A percentile compares a stretch with the other conserved stretches of the same genome.
These are phyloP conservation scores for Chromobotia macracanthus DNA, from an alignment of 2,797 vertebrate species.

Conservation along the genomic window DNA sequence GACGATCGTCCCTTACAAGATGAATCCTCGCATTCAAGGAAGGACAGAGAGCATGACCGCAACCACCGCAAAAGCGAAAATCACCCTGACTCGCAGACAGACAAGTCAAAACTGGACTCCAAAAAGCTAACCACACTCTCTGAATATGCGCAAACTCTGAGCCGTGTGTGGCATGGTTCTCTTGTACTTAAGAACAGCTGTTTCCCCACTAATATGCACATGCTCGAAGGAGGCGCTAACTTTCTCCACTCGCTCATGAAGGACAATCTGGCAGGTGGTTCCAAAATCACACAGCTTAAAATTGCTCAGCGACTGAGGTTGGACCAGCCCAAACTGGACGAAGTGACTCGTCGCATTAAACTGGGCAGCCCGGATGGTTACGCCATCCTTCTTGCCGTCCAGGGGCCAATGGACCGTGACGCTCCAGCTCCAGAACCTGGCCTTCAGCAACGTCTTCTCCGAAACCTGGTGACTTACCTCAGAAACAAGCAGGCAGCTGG, in stretches of 20 bases:
- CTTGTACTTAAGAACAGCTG: constrained; percentile 98
- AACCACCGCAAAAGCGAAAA: constrained; percentile 80
- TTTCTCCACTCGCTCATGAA: constrained; percentile 86
- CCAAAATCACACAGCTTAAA: constrained; percentile 89
- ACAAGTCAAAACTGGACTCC: constrained; percentile 65
- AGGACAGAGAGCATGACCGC: constrained; percentile 72
- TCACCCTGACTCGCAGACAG: constrained; percentile 40
- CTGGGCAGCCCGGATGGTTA: constrained; percentile 90
- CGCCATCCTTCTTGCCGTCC: constrained; percentile 90
- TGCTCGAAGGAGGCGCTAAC: constrained; percentile 89
- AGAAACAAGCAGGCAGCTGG: constrained; percentile 98
- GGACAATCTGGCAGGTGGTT: constrained; percentile 76
- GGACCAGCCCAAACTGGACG: constrained; percentile 95
- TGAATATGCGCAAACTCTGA: constrained; percentile 87
- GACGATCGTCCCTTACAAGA: constrained; percentile 73
- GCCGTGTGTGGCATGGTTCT: constrained; percentile 90
- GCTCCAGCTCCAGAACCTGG: constrained; percentile 83
- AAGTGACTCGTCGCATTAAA: constrained; percentile 92
- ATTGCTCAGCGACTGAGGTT: constrained; percentile 95
- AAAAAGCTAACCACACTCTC: constrained; percentile 80
- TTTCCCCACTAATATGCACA: constrained; percentile 93
- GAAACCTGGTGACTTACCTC: constrained; percentile 98
- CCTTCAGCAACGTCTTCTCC: constrained; percentile 91
- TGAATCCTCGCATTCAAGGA: constrained; percentile 68
- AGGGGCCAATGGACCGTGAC: constrained; percentile 82